Evolutionary conservation across 2,797 vertebrate species (phyloP).

Genomic region (Leptodactylus fallax): DNA sequence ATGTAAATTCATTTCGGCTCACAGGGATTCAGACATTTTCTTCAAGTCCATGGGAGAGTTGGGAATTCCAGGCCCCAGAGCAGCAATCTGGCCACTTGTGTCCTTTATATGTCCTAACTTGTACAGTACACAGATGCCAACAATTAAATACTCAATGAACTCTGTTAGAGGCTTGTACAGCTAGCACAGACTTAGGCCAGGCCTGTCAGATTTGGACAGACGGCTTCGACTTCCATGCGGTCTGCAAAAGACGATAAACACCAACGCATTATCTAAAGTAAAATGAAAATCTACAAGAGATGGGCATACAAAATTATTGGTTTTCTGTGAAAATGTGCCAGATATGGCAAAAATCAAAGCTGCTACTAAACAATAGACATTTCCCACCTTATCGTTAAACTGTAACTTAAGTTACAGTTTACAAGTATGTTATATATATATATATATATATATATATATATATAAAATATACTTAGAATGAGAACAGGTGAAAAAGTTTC

Average conservation of each 20-base stretch:
- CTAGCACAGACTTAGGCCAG: conserved; percentile 25
- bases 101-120: conserved; percentile 61
- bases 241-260: not conserved
- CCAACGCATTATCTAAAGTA: not conserved
- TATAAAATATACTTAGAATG: too few relatives aligned
- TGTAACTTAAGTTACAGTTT: not conserved
- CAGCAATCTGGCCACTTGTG: conserved; percentile 64
- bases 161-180: conserved; percentile 42
- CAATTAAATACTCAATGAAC: conserved; percentile 61
- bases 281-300: not conserved
- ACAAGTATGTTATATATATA: not conserved
- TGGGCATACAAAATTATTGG: not conserved
- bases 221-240: not conserved
- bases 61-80: conserved; percentile 59
- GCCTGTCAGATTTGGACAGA: conserved; percentile 28
- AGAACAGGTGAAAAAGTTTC: too few relatives aligned
- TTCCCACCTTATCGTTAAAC: not conserved
- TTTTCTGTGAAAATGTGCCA: not conserved
- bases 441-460: too few relatives aligned
- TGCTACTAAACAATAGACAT: not conserved
- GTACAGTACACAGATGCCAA: conserved; percentile 63
- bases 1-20: conserved; percentile 71
- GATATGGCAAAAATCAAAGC: not conserved
- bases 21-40: conserved; percentile 65
- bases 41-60: conserved; percentile 55